phyloP scores from a whole-genome alignment of 2,888 invertebrate genomes.

The Bruchidius siliquastri region DNA sequence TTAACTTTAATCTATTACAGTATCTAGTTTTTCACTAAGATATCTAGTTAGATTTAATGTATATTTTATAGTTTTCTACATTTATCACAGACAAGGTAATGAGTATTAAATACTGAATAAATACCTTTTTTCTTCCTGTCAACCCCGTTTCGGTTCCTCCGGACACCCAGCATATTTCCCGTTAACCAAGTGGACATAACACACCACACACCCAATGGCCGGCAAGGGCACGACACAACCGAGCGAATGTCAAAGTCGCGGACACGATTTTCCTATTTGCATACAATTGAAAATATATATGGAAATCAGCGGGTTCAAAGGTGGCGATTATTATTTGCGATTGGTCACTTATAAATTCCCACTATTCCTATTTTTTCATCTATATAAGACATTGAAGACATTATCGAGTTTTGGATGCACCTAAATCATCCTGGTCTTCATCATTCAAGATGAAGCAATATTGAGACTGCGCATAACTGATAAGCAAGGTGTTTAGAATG shows the following conservation, averaged over 20 bases:
- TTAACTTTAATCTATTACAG: too few relatives aligned
- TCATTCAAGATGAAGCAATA: too few relatives aligned
- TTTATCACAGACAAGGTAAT: too few relatives aligned
- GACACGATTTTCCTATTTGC: background rate
- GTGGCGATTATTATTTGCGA: background rate
- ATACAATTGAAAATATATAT: background rate
- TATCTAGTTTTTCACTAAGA: too few relatives aligned
- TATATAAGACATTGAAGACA: background rate
- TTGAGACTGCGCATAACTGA: too few relatives aligned
- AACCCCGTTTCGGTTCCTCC: background rate
- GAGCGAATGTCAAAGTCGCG: background rate
- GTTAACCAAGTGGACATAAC: background rate
- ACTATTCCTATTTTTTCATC: background rate
- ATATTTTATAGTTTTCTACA: too few relatives aligned
- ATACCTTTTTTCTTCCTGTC: constrained; percentile 14
- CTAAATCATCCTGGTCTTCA: too few relatives aligned
- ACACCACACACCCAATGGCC: background rate
- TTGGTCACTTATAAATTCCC: background rate
- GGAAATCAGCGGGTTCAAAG: background rate
- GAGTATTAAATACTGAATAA: too few relatives aligned
- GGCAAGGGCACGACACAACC: background rate
- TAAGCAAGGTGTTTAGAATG: too few relatives aligned
- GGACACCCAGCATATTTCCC: background rate
- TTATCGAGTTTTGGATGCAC: too few relatives aligned
- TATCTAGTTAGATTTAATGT: too few relatives aligned